Percentiles rank a stretch among this genome's conserved stretches.
Conservation (phyloP, 2,797 vertebrate genomes). For the Scarus forsteni region DNA sequence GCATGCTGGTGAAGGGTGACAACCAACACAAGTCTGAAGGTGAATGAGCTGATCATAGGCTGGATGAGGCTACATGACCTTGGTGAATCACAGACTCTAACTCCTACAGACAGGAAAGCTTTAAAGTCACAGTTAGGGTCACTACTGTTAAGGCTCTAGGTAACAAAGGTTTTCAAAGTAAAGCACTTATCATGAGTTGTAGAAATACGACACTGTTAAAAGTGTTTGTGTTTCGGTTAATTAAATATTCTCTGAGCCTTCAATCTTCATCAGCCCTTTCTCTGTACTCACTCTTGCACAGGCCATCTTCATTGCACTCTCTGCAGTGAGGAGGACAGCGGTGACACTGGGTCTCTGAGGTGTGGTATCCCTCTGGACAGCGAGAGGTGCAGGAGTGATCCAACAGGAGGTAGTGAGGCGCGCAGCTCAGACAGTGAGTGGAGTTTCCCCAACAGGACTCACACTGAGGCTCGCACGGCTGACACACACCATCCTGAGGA, state of each 20-base stretch:
- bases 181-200: too few relatives aligned
- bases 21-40: too few relatives aligned
- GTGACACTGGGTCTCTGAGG: constrained; percentile 81
- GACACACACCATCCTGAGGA: constrained; percentile 76
- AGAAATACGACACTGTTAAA: too few relatives aligned
- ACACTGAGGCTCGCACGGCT: constrained; percentile 84
- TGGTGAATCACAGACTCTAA: too few relatives aligned
- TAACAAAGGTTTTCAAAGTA: too few relatives aligned
- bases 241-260: not conserved
- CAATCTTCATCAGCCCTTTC: not conserved
- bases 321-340: constrained; percentile 87
- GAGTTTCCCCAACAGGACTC: constrained; percentile 82
- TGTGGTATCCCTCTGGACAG: constrained; percentile 86
- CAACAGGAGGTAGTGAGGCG: constrained; percentile 77
- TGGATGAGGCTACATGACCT: too few relatives aligned
- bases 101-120: too few relatives aligned
- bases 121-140: too few relatives aligned
- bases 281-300: constrained; percentile 88
- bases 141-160: too few relatives aligned
- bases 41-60: too few relatives aligned
- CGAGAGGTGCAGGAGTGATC: constrained; percentile 76
- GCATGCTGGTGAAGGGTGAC: too few relatives aligned
- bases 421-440: constrained; percentile 87
- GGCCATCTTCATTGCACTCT: constrained; percentile 83
- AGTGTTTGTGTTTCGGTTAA: too few relatives aligned